A percentile compares a stretch with the other conserved stretches of the same genome.
Evolutionary conservation across 2,888 invertebrate genomes (phyloP).

Genomic region (Minunthozetes semirufus): DNA sequence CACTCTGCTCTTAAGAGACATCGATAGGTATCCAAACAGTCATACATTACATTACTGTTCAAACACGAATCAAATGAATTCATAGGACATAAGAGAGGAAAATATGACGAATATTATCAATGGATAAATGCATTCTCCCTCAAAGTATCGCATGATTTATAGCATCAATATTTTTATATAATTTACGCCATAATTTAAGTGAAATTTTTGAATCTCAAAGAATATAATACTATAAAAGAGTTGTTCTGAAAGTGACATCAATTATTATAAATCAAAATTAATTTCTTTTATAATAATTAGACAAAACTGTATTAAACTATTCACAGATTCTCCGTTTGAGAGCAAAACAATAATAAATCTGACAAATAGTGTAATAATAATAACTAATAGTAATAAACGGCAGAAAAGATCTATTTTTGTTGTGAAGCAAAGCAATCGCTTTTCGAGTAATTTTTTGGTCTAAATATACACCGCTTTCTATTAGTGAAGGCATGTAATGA

Average conservation of each 20-base stretch:
- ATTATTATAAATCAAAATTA: no score
- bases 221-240: no score
- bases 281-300: no score
- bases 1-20: neutral
- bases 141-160: no score
- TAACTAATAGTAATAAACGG: neutral
- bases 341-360: neutral
- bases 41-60: neutral
- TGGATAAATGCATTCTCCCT: neutral
- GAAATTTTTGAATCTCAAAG: no score
- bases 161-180: no score
- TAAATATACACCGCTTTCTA: neutral
- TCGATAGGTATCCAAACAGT: neutral
- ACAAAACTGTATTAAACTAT: no score
- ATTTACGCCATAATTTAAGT: no score
- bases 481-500: neutral
- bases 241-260: no score
- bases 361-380: neutral
- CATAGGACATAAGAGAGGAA: neutral
- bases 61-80: neutral
- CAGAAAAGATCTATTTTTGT: neutral
- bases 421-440: no score
- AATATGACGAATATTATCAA: neutral
- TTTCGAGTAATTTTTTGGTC: neutral
- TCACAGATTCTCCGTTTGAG: neutral